phyloP scores from a whole-genome alignment of 2,797 vertebrate species.

The Oceanodroma leucorhoa region DNA sequence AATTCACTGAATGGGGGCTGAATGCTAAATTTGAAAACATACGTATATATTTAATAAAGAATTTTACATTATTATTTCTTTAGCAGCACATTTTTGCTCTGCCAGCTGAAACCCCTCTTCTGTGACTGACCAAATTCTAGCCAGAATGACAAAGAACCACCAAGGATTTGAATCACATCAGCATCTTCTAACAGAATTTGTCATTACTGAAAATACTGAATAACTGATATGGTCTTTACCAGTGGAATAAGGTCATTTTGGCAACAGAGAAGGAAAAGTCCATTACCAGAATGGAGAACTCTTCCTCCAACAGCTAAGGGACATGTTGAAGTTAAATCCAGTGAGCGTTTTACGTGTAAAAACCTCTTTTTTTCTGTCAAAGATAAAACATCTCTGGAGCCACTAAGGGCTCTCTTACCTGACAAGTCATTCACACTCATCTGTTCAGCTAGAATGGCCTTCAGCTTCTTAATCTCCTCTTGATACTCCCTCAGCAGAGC shows the following conservation, averaged over 20 bases:
- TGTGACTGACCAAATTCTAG: neutral
- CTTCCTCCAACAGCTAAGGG: conserved; percentile 27
- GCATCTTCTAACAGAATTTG: neutral
- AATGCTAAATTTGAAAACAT: neutral
- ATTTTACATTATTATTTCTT: neutral
- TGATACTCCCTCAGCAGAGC: conserved; percentile 90
- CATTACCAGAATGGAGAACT: neutral
- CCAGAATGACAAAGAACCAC: neutral
- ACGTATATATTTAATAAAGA: neutral
- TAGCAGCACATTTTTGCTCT: neutral
- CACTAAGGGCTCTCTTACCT: conserved; percentile 58
- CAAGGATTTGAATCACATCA: neutral
- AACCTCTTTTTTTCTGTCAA: neutral
- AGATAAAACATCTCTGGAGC: neutral
- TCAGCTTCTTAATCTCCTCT: conserved; percentile 88
- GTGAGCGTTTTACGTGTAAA: neutral
- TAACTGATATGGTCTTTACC: neutral
- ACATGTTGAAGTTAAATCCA: neutral
- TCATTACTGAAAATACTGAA: neutral
- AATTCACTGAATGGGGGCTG: neutral
- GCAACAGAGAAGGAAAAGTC: neutral
- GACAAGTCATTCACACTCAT: conserved; percentile 60
- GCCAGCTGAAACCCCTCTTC: neutral
- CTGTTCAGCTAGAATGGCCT: conserved; percentile 81
- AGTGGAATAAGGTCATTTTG: neutral